Conservation (phyloP, 2,888 invertebrate genomes). For the Subacronicta megacephala region DNA sequence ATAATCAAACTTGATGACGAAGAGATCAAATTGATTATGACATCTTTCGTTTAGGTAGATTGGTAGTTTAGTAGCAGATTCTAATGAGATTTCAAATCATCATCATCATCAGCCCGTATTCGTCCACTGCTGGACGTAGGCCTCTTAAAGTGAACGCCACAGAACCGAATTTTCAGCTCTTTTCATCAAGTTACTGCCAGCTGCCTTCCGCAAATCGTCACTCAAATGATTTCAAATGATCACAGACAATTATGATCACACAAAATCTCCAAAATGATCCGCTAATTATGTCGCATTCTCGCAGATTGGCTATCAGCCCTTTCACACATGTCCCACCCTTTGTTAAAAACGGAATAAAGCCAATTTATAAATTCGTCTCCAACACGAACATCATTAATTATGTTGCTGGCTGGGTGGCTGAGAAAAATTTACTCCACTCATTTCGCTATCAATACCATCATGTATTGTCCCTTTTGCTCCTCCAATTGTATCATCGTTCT, state of each 20-base stretch:
- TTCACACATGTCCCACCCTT: constrained; percentile 80
- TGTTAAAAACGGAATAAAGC: constrained; percentile 85
- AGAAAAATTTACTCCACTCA: constrained; percentile 89
- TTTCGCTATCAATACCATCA: constrained; percentile 87
- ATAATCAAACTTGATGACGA: too few species aligned
- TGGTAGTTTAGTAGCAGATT: neutral
- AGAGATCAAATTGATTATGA: too few species aligned
- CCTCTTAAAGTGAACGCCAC: too few species aligned
- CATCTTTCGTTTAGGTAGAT: too few species aligned
- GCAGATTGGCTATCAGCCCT: constrained; percentile 73
- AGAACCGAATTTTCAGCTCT: too few species aligned
- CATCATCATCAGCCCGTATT: too few species aligned
- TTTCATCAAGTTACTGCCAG: too few species aligned
- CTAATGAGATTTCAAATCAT: constrained; percentile 11
- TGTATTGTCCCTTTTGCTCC: constrained; percentile 78
- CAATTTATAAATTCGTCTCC: constrained; percentile 89
- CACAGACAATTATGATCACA: constrained; percentile 39
- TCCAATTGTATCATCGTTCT: constrained; percentile 51
- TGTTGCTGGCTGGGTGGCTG: constrained; percentile 90
- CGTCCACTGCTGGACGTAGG: too few species aligned
- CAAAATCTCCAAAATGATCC: constrained; percentile 37
- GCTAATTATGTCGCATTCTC: constrained; percentile 72
- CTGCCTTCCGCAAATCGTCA: too few species aligned
- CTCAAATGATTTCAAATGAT: too few species aligned
- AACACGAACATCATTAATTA: constrained; percentile 89